Evolutionary conservation across 2,113 vertebrate genomes (phyloP).

Genomic region (Apeltes quadracus): DNA sequence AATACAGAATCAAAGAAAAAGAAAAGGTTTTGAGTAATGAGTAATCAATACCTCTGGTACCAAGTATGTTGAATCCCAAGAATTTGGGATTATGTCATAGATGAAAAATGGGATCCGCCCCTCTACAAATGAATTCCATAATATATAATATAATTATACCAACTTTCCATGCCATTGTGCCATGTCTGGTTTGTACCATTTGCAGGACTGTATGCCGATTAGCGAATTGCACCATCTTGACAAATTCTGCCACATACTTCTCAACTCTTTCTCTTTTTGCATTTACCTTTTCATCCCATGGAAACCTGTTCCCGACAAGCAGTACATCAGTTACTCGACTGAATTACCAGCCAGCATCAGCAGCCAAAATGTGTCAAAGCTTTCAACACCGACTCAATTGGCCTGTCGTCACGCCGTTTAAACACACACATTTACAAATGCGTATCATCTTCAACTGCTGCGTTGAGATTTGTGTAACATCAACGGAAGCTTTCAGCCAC

Average conservation of each 20-base stretch:
- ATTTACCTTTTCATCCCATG: constrained; percentile 46
- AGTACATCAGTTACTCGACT: constrained; percentile 56
- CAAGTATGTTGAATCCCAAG: background rate
- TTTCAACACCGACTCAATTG: constrained; percentile 71
- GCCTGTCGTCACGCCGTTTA: constrained; percentile 57
- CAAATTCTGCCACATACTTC: constrained; percentile 32
- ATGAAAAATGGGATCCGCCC: background rate
- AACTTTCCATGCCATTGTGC: background rate
- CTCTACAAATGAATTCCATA: background rate
- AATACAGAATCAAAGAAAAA: too few relatives aligned
- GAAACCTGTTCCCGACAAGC: constrained; percentile 49
- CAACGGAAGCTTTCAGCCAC: constrained; percentile 13
- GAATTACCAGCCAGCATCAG: constrained; percentile 69
- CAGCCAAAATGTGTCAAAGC: constrained; percentile 70
- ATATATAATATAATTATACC: background rate
- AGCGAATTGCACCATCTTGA: constrained; percentile 13
- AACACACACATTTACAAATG: constrained; percentile 13
- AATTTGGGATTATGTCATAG: background rate
- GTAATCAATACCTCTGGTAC: too few relatives aligned
- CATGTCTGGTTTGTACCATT: background rate
- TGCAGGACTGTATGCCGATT: constrained; percentile 19
- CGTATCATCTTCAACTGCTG: constrained; percentile 43
- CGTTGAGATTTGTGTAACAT: constrained; percentile 41
- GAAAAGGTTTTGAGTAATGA: too few relatives aligned
- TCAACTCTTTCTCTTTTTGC: constrained; percentile 22